Conservation (phyloP, 2,888 invertebrate genomes). For the Metellina segmentata region DNA sequence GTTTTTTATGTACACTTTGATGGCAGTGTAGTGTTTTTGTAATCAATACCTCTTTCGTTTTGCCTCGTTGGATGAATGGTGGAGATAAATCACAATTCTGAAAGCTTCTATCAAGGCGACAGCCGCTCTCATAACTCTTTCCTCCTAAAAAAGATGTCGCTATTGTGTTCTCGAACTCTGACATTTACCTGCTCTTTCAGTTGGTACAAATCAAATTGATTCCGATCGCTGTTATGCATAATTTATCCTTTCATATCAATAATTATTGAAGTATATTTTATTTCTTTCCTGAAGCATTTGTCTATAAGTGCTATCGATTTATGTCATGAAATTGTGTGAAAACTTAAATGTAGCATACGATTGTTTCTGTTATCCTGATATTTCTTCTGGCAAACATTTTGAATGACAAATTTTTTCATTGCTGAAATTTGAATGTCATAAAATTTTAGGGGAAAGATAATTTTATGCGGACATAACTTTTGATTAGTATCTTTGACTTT, state of each 20-base stretch:
- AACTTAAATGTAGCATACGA: background rate
- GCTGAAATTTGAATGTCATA: too few relatives aligned
- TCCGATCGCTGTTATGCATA: background rate
- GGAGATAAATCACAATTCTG: conserved; percentile 19
- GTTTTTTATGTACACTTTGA: background rate
- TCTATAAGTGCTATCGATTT: background rate
- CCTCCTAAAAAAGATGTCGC: conserved; percentile 33
- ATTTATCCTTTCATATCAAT: background rate
- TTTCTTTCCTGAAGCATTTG: background rate
- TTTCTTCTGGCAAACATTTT: too few relatives aligned
- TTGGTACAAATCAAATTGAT: conserved; percentile 3
- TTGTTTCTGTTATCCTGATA: too few relatives aligned
- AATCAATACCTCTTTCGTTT: conserved; percentile 20
- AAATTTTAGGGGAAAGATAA: too few relatives aligned
- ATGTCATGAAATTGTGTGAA: background rate
- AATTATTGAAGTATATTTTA: background rate
- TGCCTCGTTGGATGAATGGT: conserved; percentile 28
- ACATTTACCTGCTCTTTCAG: conserved; percentile 30
- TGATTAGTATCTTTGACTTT: too few relatives aligned
- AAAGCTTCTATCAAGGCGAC: conserved; percentile 5
- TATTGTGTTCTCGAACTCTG: conserved; percentile 51
- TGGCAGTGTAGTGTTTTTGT: conserved; percentile 16
- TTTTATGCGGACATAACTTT: too few relatives aligned
- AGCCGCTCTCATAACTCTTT: conserved; percentile 25
- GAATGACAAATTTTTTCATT: too few relatives aligned